Percentiles rank a stretch among this genome's conserved stretches.
phyloP scores from a whole-genome alignment of 1,140 invertebrate species.

The Colletes latitarsis region DNA sequence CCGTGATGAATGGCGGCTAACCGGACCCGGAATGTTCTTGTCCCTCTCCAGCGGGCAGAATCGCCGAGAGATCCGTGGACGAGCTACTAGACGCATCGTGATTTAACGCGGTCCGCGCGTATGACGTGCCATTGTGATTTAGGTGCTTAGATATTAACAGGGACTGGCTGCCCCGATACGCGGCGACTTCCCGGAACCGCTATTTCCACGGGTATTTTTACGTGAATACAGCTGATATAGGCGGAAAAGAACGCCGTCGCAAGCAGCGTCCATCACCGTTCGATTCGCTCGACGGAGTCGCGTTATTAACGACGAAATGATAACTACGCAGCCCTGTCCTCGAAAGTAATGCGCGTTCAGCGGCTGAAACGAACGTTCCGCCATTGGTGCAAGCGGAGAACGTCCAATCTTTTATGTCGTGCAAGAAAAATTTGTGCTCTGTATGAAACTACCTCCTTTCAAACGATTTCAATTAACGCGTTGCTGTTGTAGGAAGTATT shows the following conservation, averaged over 20 bases:
- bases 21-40: conserved; percentile 53
- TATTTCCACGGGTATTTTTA: conserved; percentile 21
- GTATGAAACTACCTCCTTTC: too few relatives aligned
- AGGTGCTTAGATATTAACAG: conserved; percentile 46
- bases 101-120: conserved; percentile 52
- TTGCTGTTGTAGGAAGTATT: too few relatives aligned
- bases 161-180: conserved; percentile 8
- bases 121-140: conserved; percentile 56
- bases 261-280: conserved; percentile 21
- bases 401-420: too few relatives aligned
- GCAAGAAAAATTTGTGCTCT: too few relatives aligned
- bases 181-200: neutral
- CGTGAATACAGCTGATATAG: neutral
- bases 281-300: conserved; percentile 7
- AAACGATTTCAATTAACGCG: too few relatives aligned
- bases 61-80: conserved; percentile 39
- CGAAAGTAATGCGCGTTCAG: too few relatives aligned
- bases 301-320: conserved; percentile 22
- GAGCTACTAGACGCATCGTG: conserved; percentile 48
- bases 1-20: conserved; percentile 59
- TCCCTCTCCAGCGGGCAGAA: conserved; percentile 42
- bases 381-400: too few relatives aligned
- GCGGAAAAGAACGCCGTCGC: conserved; percentile 12
- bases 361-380: too few relatives aligned
- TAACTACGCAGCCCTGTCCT: neutral